Conservation (phyloP, 2,888 invertebrate species). For the Cryptus armator region DNA sequence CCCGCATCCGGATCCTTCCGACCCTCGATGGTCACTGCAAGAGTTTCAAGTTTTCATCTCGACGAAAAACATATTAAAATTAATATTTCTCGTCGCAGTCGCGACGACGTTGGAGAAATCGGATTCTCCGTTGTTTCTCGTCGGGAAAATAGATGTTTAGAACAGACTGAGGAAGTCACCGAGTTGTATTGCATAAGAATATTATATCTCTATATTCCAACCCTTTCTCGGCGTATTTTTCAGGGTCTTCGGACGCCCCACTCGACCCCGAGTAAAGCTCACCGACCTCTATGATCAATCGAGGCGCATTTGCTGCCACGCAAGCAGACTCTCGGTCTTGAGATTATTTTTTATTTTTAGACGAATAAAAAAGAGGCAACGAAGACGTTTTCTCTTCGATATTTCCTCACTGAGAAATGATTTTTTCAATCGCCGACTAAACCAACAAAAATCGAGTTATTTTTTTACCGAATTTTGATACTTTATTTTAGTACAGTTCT, state of each 20-base stretch:
- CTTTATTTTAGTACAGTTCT: too few species aligned
- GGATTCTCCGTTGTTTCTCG: too few species aligned
- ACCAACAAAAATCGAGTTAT: too few species aligned
- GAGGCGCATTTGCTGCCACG: neutral
- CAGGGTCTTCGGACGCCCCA: constrained; percentile 27
- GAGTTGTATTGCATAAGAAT: constrained; percentile 31
- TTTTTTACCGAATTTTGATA: too few species aligned
- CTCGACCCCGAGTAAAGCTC: constrained; percentile 24
- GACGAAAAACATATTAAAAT: neutral
- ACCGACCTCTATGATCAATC: constrained; percentile 24
- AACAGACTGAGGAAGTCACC: neutral
- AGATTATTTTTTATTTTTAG: too few species aligned
- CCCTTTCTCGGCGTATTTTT: constrained; percentile 19
- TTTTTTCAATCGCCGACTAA: too few species aligned
- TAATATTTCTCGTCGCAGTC: neutral
- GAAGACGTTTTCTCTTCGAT: too few species aligned
- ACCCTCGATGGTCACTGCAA: constrained; percentile 89
- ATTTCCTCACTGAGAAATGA: too few species aligned
- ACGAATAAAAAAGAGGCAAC: too few species aligned
- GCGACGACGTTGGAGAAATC: neutral
- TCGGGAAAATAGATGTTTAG: neutral
- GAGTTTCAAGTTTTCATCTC: constrained; percentile 38
- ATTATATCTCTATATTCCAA: constrained; percentile 30
- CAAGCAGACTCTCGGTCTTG: too few species aligned
- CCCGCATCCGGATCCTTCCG: constrained; percentile 81